A percentile compares a stretch with the other conserved stretches of the same genome.
These are phyloP conservation scores for Oryzias sinensis DNA, from an alignment of 2,797 vertebrate genomes.

Conservation along the genomic window DNA sequence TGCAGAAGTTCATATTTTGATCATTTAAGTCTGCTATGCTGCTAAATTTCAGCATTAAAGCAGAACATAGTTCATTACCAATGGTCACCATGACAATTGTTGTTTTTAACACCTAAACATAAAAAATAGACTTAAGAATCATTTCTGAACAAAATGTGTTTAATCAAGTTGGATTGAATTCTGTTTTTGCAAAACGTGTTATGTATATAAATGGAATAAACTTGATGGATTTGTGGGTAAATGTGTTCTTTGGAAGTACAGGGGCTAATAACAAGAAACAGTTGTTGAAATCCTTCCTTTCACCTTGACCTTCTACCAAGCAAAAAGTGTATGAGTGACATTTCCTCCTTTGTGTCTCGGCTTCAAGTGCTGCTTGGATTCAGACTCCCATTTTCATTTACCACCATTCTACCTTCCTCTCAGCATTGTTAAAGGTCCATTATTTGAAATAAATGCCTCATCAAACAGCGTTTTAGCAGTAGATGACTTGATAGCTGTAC, in stretches of 20 bases:
- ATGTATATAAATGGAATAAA: too few relatives aligned
- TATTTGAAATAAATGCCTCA: constrained; percentile 57
- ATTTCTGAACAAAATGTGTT: too few relatives aligned
- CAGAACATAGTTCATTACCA: constrained; percentile 30
- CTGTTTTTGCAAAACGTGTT: constrained; percentile 1
- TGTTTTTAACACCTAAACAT: too few relatives aligned
- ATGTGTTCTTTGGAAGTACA: background rate
- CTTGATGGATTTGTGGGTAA: constrained; percentile 4
- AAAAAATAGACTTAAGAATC: too few relatives aligned
- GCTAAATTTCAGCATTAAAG: constrained; percentile 11
- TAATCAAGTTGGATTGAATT: background rate
- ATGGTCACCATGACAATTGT: constrained; percentile 1
- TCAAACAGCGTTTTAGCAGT: constrained; percentile 42
- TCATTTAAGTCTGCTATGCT: constrained; percentile 16
- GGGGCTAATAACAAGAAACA: background rate
- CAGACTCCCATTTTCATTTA: constrained; percentile 8
- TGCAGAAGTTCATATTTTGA: constrained; percentile 17
- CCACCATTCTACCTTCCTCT: constrained; percentile 15
- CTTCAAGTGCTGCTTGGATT: constrained; percentile 6
- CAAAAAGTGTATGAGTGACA: background rate
- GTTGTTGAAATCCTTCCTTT: background rate
- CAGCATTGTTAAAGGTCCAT: constrained; percentile 44
- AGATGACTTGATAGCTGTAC: constrained; percentile 2
- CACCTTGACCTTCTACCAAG: background rate
- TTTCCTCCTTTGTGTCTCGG: constrained; percentile 21